phyloP scores from a whole-genome alignment of 2,888 invertebrate species.

The Willowsia nigromaculata region DNA sequence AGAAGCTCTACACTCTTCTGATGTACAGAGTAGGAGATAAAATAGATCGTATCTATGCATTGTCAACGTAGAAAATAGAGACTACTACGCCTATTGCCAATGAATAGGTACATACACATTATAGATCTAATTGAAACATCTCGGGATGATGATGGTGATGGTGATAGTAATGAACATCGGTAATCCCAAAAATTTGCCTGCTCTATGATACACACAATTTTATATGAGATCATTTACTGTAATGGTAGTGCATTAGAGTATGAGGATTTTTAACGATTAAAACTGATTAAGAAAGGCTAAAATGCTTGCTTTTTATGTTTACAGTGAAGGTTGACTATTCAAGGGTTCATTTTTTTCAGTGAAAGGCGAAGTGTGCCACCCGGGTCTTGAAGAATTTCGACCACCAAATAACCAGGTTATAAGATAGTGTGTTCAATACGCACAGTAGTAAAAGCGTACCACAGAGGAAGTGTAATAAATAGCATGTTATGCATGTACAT shows the following conservation, averaged over 20 bases:
- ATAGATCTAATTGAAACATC: conserved; percentile 14
- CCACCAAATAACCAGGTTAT: conserved; percentile 53
- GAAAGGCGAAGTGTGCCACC: conserved; percentile 66
- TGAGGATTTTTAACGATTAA: conserved; percentile 35
- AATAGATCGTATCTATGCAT: neutral
- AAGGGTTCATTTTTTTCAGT: conserved; percentile 61
- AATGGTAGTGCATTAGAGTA: neutral
- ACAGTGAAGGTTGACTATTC: conserved; percentile 63
- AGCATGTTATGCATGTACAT: neutral
- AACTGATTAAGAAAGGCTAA: conserved; percentile 52
- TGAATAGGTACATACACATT: neutral
- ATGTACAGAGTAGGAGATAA: neutral
- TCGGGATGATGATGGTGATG: neutral
- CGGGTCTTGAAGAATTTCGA: conserved; percentile 59
- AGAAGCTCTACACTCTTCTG: neutral
- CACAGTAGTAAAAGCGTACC: too few relatives aligned
- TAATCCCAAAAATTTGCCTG: conserved; percentile 22
- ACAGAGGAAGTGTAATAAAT: neutral
- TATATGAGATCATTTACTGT: neutral
- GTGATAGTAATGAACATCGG: conserved; percentile 21
- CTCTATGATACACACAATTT: neutral
- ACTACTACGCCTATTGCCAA: neutral
- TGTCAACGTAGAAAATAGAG: neutral
- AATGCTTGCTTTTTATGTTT: conserved; percentile 35
- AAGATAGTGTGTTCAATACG: neutral